Conservation (phyloP, 1,140 invertebrate species). For the Eriosoma lanigerum region DNA sequence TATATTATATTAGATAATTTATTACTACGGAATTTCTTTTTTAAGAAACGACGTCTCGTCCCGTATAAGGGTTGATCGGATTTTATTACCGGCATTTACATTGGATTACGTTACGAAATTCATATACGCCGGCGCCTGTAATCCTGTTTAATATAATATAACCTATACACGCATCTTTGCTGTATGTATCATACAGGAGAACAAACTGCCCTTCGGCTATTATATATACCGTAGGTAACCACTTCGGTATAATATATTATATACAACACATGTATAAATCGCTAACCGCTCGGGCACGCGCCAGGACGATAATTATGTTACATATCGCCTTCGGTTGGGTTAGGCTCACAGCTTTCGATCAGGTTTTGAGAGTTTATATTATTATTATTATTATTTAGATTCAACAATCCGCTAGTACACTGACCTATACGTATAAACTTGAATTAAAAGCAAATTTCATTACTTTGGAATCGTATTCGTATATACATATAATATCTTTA, state of each 20-base stretch:
- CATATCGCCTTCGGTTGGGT: neutral
- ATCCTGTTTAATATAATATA: too few relatives aligned
- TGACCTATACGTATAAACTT: neutral
- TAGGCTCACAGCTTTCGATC: neutral
- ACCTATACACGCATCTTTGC: too few relatives aligned
- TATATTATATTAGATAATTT: too few relatives aligned
- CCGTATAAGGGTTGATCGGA: constrained; percentile 28
- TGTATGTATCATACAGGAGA: neutral
- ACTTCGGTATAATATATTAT: neutral
- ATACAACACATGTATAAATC: neutral
- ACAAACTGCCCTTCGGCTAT: constrained; percentile 7
- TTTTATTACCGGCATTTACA: constrained; percentile 26
- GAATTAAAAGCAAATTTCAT: constrained; percentile 10
- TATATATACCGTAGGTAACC: neutral
- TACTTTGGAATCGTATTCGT: too few relatives aligned
- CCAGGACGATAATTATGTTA: constrained; percentile 17
- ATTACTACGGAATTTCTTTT: neutral
- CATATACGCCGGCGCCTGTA: neutral
- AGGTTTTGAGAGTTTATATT: neutral
- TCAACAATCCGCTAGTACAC: neutral
- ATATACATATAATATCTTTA: neutral
- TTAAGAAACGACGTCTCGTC: neutral
- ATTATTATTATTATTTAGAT: neutral
- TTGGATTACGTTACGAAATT: constrained; percentile 13
- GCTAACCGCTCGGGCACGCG: constrained; percentile 36